A percentile compares a stretch with the other conserved stretches of the same genome.
These are phyloP conservation scores for Scomberomorus guttatus DNA, from an alignment of 2,797 vertebrate genomes.

Conservation along the genomic window DNA sequence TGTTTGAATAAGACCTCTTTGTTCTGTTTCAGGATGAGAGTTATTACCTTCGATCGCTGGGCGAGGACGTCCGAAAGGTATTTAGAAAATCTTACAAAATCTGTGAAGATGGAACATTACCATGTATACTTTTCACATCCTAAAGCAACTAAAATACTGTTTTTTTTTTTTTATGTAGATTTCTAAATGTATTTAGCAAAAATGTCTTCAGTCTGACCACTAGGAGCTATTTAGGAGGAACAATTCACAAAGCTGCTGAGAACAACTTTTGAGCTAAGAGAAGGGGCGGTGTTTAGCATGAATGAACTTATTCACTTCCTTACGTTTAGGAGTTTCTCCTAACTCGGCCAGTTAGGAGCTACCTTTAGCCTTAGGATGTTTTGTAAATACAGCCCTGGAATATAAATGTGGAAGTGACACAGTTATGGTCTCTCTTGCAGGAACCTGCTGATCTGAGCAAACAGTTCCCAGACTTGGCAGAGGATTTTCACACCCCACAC, in stretches of 20 bases:
- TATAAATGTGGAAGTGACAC: neutral
- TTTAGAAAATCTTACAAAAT: neutral
- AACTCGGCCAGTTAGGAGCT: too few species aligned
- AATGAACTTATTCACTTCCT: too few species aligned
- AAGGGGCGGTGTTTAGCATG: too few species aligned
- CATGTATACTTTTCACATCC: too few species aligned
- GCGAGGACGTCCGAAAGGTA: slow-evolving; percentile 94
- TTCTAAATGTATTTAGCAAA: neutral
- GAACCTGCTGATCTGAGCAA: slow-evolving; percentile 93
- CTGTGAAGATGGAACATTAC: neutral
- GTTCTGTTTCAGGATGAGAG: slow-evolving; percentile 89
- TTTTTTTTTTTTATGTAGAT: too few species aligned
- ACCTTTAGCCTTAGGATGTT: neutral
- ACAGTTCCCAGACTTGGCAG: slow-evolving; percentile 92
- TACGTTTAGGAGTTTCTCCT: too few species aligned
- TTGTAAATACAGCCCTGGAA: neutral
- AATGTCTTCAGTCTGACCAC: too few species aligned
- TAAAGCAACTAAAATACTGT: too few species aligned
- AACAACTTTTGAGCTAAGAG: too few species aligned
- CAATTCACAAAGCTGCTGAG: too few species aligned
- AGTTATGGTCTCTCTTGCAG: slow-evolving; percentile 70
- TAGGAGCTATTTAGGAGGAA: too few species aligned
- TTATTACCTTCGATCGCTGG: slow-evolving; percentile 95
- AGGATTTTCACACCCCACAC: slow-evolving; percentile 90
- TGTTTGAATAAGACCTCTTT: neutral